Percentiles rank a stretch among this genome's conserved stretches.
phyloP scores from a whole-genome alignment of 2,797 vertebrate genomes.

The Sebastes glaucus region DNA sequence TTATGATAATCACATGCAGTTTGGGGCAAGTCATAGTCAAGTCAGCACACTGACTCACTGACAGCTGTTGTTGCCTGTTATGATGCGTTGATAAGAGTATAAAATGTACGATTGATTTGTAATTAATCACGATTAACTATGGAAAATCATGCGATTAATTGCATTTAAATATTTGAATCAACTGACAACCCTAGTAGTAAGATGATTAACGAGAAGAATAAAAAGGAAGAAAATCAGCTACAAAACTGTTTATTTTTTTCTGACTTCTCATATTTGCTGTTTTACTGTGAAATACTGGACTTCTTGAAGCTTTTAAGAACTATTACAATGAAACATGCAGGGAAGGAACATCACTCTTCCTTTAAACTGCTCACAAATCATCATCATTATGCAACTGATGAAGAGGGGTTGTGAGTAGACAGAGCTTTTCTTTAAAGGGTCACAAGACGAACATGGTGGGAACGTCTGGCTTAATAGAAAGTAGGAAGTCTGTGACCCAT shows the following conservation, averaged over 20 bases:
- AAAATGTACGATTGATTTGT: too few relatives aligned
- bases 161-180: too few relatives aligned
- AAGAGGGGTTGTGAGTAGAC: neutral
- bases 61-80: too few relatives aligned
- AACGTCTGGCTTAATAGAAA: slow-evolving; percentile 11
- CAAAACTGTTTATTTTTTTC: neutral
- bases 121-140: too few relatives aligned
- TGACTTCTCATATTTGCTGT: neutral
- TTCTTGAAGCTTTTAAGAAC: neutral
- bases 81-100: too few relatives aligned
- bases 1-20: too few relatives aligned
- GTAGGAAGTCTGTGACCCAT: neutral
- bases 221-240: neutral
- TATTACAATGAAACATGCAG: neutral
- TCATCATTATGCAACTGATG: neutral
- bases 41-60: too few relatives aligned
- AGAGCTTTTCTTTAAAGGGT: neutral
- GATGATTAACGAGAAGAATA: neutral
- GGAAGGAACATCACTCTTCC: neutral
- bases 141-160: too few relatives aligned
- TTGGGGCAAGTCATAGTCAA: too few relatives aligned
- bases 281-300: neutral
- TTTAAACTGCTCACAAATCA: neutral
- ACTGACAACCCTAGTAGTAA: neutral
- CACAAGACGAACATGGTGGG: neutral